Evolutionary conservation across 2,113 vertebrate genomes (phyloP).

Genomic region (Xerus inauris): DNA sequence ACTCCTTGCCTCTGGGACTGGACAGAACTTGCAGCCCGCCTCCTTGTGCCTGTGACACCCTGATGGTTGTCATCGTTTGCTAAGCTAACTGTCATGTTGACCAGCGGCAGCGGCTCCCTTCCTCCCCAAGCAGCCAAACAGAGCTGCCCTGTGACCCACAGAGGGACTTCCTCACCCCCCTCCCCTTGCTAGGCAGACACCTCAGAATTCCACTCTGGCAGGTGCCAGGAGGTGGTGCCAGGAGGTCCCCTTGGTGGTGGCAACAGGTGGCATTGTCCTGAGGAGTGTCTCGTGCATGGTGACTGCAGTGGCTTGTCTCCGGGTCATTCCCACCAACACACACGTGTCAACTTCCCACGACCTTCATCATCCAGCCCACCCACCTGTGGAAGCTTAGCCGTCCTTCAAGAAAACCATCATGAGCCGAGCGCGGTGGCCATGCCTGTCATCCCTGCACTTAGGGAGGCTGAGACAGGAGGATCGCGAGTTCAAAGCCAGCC

Average conservation of each 20-base stretch:
- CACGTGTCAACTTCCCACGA: neutral
- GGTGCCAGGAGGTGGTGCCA: too few relatives aligned
- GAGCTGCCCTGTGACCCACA: neutral
- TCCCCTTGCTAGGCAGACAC: neutral
- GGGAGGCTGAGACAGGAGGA: too few relatives aligned
- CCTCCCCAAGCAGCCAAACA: neutral
- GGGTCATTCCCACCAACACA: neutral
- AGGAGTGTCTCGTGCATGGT: neutral
- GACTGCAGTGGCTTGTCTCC: too few relatives aligned
- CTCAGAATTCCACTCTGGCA: neutral
- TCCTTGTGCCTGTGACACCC: neutral
- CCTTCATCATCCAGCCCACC: neutral
- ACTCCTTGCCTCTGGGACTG: too few relatives aligned
- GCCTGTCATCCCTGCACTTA: too few relatives aligned
- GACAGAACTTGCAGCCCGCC: too few relatives aligned
- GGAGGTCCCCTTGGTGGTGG: neutral
- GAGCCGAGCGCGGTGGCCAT: too few relatives aligned
- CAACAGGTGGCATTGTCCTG: neutral
- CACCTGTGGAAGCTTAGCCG: neutral
- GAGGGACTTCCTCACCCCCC: neutral
- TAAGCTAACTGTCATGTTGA: neutral
- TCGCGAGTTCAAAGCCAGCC: too few relatives aligned
- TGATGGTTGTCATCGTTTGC: neutral
- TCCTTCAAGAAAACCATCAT: neutral
- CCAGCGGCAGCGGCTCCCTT: too few relatives aligned